Evolutionary conservation across 2,888 invertebrate species (phyloP).

Genomic region (Callyntrura sp.): DNA sequence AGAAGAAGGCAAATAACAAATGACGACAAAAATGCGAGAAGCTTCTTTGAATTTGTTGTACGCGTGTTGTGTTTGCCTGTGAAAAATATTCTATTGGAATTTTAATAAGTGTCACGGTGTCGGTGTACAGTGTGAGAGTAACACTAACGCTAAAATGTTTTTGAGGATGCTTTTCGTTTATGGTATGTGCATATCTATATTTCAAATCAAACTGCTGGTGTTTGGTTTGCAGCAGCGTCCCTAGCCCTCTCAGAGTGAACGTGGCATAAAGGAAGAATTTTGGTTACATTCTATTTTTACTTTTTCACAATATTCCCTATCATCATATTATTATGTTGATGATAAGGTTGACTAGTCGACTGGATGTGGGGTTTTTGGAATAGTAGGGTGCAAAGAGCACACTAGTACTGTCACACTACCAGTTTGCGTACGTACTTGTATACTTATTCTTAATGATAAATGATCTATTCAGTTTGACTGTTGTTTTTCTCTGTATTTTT

Average conservation of each 20-base stretch:
- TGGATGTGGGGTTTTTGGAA: background rate
- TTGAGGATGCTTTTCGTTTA: no score
- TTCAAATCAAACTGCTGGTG: background rate
- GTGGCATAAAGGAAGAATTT: background rate
- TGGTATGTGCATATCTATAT: no score
- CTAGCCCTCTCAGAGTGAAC: background rate
- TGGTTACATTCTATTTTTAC: conserved; percentile 25
- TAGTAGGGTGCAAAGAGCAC: background rate
- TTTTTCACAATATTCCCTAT: background rate
- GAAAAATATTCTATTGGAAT: background rate
- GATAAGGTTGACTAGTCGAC: conserved; percentile 22
- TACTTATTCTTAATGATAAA: conserved; percentile 7
- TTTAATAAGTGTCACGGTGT: background rate
- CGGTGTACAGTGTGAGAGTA: background rate
- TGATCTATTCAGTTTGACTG: conserved; percentile 27
- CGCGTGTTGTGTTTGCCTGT: no score
- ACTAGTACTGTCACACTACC: background rate
- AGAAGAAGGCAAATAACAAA: background rate
- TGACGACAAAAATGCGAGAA: background rate
- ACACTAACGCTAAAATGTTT: no score
- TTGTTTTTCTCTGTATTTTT: conserved; percentile 35
- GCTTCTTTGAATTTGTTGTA: background rate
- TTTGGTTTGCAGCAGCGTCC: no score
- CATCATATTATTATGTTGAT: background rate
- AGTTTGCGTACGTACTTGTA: background rate